Base-by-base conservation (phyloP, 2,888 invertebrate species). In the Hydriomena furcata region DNA sequence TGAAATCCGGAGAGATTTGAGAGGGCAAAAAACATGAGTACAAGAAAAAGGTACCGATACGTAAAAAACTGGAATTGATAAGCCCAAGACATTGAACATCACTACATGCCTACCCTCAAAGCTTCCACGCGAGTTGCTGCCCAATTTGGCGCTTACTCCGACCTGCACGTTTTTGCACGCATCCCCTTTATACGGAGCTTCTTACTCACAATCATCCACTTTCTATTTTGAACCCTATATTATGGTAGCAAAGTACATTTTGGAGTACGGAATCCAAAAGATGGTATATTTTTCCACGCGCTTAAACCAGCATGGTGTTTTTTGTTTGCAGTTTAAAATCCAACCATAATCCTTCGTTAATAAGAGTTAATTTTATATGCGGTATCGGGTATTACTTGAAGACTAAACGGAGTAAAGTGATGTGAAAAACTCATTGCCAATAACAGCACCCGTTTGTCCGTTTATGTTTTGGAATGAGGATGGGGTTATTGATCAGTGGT, bases 161-260 rank as follows among this genome's bases (percentile, higher is more conserved):
- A 62, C 66, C 66, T 73, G 71, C 76, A 70, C 76, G 74, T 82
- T 83, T 82, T 82, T 81, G 72, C 75, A 68, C 73, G 72, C 77
- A 75, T 76, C 75, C 73, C 75, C 65, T 71, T 72, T 68, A 70
- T 71, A 71, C 66, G 67, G 62, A 59, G 65, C 52, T 57, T 47
- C 45, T 57, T 52, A 38, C 45, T 25, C 24, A 28, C 12, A 4
- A 23, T 1, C 8, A 23, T n/a, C 10, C 2, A 21, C 17, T 13
- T 20, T 1, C 32, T 6, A 56, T 11, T 20, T 5, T 34, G 7
- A 34, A 43, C 52, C 11, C 24, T 60, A 30, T 41, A 2, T 5
- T 10, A 2, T 6, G 1, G 7, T 0, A 1, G 7, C 31, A 49
- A 21, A 37, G 23, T 10, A 7, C 10, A 23, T 11, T 24, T 45